Evolutionary conservation across 2,888 invertebrate genomes (phyloP), one percentile per base, ranked within the genome.

Genomic region (Agrochola circellaris): DNA sequence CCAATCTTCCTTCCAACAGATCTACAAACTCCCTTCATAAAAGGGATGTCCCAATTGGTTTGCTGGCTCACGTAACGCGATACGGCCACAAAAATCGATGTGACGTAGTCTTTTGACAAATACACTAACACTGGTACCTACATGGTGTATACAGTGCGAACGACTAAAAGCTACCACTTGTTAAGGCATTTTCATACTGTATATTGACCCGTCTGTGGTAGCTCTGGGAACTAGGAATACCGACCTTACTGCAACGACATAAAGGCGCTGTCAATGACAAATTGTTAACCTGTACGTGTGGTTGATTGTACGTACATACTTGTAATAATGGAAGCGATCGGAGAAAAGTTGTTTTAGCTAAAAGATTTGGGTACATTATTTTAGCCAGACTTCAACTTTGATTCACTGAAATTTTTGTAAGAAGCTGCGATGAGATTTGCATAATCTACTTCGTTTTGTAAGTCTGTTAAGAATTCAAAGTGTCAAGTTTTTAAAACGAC

Each of bases 161-260:
- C 71, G 64, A 30, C 75, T 84, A 84, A 84, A 83, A 84, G 74
- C 83, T 77, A 66, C 81, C 74, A 80, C 84, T 84, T 70, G 68
- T 81, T 66, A 77, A 38, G 73, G 42, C 66, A 34, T 42, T 48
- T 73, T 64, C 75, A 79, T 51, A 83, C 73, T 66, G 71, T 48
- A 42, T 15, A 13, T 23, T 23, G 48, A 30, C 54, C 42, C 0
- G 17, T 23, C 8, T 42, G n/a, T 45, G 5, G 45, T 23, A 11
- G 6, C 38, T 26, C 38, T 56, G 4, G 51, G 26, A 30, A 11
- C 8, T 26, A 60, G n/a, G 8, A 64, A 72, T 54, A 66, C 48
- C 26, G 15, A 5, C 20, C 26, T 70, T 66, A 61, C 6, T 23
- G 6, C 42, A 42, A 42, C 56, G 45, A 38, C 4, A 54, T 68